Conservation (phyloP, 2,113 vertebrate species). For the Typhlomys cinereus region DNA sequence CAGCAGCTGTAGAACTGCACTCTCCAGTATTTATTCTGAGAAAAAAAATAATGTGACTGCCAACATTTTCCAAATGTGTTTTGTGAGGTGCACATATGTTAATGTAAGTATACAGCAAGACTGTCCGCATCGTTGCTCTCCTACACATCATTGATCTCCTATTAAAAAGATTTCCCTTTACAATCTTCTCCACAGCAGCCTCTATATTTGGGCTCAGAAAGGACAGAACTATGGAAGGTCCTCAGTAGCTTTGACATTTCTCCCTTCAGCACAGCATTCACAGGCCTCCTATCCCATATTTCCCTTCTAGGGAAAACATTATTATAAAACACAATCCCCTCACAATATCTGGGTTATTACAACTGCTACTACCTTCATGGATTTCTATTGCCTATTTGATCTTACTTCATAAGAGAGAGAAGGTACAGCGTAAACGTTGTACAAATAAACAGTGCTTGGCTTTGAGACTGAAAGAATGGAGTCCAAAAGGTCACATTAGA, state of each 20-base stretch:
- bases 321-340: constrained; percentile 23
- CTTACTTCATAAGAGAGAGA: neutral
- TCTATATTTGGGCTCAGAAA: constrained; percentile 50
- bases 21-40: constrained; percentile 62
- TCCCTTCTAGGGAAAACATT: constrained; percentile 14
- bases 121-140: constrained; percentile 65
- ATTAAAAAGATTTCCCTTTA: constrained; percentile 76
- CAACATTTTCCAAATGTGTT: constrained; percentile 79
- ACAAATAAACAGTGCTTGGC: neutral
- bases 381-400: constrained; percentile 41
- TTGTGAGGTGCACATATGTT: constrained; percentile 70
- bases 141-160: constrained; percentile 58
- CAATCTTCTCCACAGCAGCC: constrained; percentile 62
- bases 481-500: neutral
- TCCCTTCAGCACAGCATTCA: neutral
- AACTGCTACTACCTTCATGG: neutral
- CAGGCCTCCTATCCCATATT: neutral
- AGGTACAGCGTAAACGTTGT: neutral
- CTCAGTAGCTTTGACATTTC: constrained; percentile 37
- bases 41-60: constrained; percentile 71
- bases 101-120: constrained; percentile 69
- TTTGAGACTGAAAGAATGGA: neutral
- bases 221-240: constrained; percentile 44
- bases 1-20: constrained; percentile 51
- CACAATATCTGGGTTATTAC: constrained; percentile 30